Conservation (phyloP, 2,113 vertebrate species). For the Hippocampus abdominalis region DNA sequence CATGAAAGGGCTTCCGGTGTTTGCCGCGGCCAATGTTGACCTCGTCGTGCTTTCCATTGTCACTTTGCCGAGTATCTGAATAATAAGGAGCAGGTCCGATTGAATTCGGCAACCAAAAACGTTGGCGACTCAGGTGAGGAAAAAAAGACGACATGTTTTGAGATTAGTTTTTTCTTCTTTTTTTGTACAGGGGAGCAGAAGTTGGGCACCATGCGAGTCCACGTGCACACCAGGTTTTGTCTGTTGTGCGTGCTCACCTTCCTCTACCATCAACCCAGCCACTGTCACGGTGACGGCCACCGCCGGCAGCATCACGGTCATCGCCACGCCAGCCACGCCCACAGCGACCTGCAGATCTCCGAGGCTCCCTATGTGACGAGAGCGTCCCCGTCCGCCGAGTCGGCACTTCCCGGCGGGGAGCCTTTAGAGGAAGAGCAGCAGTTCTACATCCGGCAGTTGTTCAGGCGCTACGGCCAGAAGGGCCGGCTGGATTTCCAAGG, state of each 20-base stretch:
- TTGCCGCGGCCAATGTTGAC: too few relatives aligned
- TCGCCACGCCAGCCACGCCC: constrained; percentile 55
- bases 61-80: not conserved
- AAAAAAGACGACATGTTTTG: not conserved
- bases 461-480: constrained; percentile 84
- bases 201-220: constrained; percentile 85
- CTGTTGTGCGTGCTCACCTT: constrained; percentile 95
- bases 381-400: constrained; percentile 42
- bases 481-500: constrained; percentile 87
- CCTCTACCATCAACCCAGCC: constrained; percentile 88
- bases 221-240: constrained; percentile 92
- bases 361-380: constrained; percentile 70
- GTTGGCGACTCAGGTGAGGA: too few relatives aligned
- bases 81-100: too few relatives aligned
- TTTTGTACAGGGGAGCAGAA: constrained; percentile 58
- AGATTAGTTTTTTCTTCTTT: not conserved
- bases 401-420: constrained; percentile 49
- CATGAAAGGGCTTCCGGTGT: not conserved
- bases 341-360: constrained; percentile 82
- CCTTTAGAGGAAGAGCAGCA: constrained; percentile 84
- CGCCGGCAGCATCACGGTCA: constrained; percentile 53
- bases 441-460: constrained; percentile 91
- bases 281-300: constrained; percentile 80
- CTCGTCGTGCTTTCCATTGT: not conserved
- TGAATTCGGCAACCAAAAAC: too few relatives aligned